phyloP scores from a whole-genome alignment of 2,113 vertebrate species.

The Xiphophorus hellerii region DNA sequence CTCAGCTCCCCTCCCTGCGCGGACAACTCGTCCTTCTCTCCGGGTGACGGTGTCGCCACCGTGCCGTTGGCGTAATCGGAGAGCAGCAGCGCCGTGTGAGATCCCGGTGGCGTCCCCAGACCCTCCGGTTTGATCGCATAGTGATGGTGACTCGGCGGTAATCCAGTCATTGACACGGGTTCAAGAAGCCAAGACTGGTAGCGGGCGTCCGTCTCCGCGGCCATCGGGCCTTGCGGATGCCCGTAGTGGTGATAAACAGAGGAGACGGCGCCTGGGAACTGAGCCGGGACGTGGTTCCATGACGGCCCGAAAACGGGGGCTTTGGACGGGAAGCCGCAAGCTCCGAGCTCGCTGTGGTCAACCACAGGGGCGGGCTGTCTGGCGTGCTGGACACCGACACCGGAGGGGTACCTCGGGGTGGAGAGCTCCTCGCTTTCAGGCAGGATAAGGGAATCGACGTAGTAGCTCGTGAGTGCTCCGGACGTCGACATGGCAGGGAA shows the following conservation, averaged over 20 bases:
- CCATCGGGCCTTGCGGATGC: slow-evolving; percentile 85
- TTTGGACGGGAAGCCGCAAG: slow-evolving; percentile 93
- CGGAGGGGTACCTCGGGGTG: slow-evolving; percentile 84
- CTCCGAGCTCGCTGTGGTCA: slow-evolving; percentile 89
- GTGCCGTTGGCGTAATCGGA: slow-evolving; percentile 91
- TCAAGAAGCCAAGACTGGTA: slow-evolving; percentile 95
- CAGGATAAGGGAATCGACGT: slow-evolving; percentile 94
- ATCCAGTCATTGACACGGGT: slow-evolving; percentile 91
- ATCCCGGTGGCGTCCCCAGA: slow-evolving; percentile 85
- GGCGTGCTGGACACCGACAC: slow-evolving; percentile 83
- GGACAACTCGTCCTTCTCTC: slow-evolving; percentile 87
- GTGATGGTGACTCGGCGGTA: slow-evolving; percentile 89
- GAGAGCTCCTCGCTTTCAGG: slow-evolving; percentile 90
- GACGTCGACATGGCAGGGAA: slow-evolving; percentile 89
- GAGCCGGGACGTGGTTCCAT: slow-evolving; percentile 90
- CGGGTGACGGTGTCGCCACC: slow-evolving; percentile 83
- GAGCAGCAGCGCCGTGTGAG: slow-evolving; percentile 89
- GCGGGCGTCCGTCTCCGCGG: slow-evolving; percentile 88
- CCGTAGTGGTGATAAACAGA: slow-evolving; percentile 88
- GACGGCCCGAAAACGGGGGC: slow-evolving; percentile 88
- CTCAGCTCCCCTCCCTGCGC: slow-evolving; percentile 84
- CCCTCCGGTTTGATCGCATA: slow-evolving; percentile 94
- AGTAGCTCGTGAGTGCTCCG: slow-evolving; percentile 94
- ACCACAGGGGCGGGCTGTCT: slow-evolving; percentile 80
- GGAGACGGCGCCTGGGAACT: slow-evolving; percentile 85